Evolutionary conservation across 2,113 vertebrate genomes (phyloP).

Genomic region (Ascaphus truei): DNA sequence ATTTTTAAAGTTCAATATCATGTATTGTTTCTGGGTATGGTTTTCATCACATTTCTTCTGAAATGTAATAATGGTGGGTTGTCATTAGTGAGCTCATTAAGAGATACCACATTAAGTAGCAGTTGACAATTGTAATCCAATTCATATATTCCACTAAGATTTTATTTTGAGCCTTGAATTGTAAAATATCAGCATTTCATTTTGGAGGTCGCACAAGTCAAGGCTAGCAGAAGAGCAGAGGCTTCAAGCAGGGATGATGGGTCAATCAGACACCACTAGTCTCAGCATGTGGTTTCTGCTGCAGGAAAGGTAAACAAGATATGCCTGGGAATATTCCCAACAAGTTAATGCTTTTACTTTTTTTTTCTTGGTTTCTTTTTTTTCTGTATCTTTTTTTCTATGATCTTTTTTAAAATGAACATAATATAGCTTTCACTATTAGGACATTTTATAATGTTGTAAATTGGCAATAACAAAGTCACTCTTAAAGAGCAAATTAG

Average conservation of each 20-base stretch:
- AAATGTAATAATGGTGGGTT: neutral
- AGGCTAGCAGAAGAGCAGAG: conserved; percentile 43
- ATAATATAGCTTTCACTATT: too few species aligned
- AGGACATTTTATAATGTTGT: too few species aligned
- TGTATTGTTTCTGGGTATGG: too few species aligned
- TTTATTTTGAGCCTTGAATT: conserved; percentile 50
- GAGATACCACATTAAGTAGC: conserved; percentile 27
- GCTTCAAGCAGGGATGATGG: conserved; percentile 57
- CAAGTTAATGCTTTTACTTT: conserved; percentile 52
- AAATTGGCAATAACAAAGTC: too few species aligned
- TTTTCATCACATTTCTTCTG: neutral
- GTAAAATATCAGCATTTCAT: conserved; percentile 56
- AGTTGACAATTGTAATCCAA: conserved; percentile 43
- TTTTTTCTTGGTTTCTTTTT: too few species aligned
- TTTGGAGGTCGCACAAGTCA: conserved; percentile 50
- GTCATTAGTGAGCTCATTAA: conserved; percentile 22
- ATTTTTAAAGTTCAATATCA: too few species aligned
- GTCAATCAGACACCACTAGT: conserved; percentile 53
- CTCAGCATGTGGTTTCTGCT: conserved; percentile 52
- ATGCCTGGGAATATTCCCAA: conserved; percentile 57
- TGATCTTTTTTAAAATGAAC: too few species aligned
- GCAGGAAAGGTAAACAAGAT: conserved; percentile 44
- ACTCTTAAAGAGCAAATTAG: too few species aligned
- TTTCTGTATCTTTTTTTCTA: too few species aligned
- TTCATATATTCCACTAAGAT: conserved; percentile 46